phyloP scores from a whole-genome alignment of 2,797 vertebrate genomes.

The Halcyon badia region DNA sequence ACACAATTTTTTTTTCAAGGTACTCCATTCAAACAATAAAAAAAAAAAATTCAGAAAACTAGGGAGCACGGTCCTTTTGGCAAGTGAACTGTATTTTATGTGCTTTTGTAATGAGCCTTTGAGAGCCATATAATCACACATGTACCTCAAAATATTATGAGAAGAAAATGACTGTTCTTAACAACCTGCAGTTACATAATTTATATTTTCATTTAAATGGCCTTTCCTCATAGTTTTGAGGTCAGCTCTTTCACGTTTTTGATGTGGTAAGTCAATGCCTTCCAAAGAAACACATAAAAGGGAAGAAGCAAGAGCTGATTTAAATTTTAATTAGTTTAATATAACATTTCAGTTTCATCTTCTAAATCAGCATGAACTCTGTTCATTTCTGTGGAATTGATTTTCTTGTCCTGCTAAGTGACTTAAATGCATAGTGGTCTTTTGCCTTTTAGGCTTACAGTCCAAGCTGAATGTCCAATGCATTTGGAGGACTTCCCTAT shows the following conservation, averaged over 20 bases:
- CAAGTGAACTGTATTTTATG: not conserved
- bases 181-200: constrained; percentile 7
- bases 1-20: not conserved
- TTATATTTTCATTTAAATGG: constrained; percentile 11
- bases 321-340: constrained; percentile 54
- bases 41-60: not conserved
- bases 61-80: not conserved
- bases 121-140: not conserved
- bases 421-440: constrained; percentile 52
- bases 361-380: not conserved
- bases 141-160: not conserved
- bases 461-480: constrained; percentile 99
- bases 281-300: constrained; percentile 46
- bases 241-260: constrained; percentile 40
- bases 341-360: constrained; percentile 27
- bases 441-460: constrained; percentile 91
- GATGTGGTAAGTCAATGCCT: constrained; percentile 14
- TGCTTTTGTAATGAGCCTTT: not conserved
- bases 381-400: constrained; percentile 29
- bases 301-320: constrained; percentile 23
- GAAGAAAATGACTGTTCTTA: constrained; percentile 14
- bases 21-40: not conserved
- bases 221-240: constrained; percentile 20
- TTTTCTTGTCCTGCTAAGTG: constrained; percentile 66
- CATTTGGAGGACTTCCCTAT: constrained; percentile 99